phyloP scores from a whole-genome alignment of 2,797 vertebrate species.

The Catharus ustulatus region DNA sequence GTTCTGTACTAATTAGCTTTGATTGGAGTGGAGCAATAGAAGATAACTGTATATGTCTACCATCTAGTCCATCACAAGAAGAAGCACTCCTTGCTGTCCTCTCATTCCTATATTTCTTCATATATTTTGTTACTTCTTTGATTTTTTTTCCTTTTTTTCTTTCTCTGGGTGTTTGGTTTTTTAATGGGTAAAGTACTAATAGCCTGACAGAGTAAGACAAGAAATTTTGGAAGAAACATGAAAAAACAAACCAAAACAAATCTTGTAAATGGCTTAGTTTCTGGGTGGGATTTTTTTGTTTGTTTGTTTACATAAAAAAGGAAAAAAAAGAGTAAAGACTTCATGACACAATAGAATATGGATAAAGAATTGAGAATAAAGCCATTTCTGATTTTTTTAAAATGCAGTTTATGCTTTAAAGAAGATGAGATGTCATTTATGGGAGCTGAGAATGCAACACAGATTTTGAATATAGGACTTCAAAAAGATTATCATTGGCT shows the following conservation, averaged over 20 bases:
- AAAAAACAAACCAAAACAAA: slow-evolving; percentile 1
- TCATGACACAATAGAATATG: slow-evolving; percentile 32
- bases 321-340: not conserved
- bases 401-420: slow-evolving; percentile 15
- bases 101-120: not conserved
- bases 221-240: slow-evolving; percentile 29
- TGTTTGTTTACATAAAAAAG: slow-evolving; percentile 49
- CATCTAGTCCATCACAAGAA: not conserved
- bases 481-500: slow-evolving; percentile 36
- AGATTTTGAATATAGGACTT: slow-evolving; percentile 55
- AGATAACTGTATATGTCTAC: not conserved
- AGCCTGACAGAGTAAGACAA: not conserved
- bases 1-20: not conserved
- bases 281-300: slow-evolving; percentile 53
- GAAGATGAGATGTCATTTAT: slow-evolving; percentile 42
- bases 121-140: not conserved
- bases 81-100: not conserved
- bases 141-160: not conserved
- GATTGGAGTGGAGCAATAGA: not conserved
- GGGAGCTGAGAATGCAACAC: slow-evolving; percentile 37
- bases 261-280: slow-evolving; percentile 26
- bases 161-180: not conserved
- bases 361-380: slow-evolving; percentile 34
- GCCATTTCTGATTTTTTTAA: not conserved
- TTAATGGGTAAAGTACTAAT: not conserved